These are phyloP conservation scores for Rapana venosa DNA, from an alignment of 2,888 invertebrate genomes.

Conservation along the genomic window DNA sequence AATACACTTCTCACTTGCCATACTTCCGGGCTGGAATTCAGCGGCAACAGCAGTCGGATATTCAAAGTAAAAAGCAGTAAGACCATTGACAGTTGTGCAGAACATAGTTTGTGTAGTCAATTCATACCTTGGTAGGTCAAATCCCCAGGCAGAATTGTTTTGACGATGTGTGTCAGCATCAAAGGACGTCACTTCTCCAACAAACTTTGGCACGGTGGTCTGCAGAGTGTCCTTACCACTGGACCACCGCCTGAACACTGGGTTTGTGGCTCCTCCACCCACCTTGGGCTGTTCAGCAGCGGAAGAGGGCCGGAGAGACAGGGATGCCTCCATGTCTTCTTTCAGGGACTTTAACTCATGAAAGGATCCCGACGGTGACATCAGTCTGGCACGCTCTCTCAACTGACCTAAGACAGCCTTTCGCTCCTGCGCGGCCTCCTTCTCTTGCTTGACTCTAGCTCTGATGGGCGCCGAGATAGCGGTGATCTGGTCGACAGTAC, in stretches of 20 bases:
- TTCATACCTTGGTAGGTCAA: too few relatives aligned
- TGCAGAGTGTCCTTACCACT: not conserved
- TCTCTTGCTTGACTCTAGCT: not conserved
- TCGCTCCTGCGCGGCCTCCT: not conserved
- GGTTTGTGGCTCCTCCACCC: not conserved
- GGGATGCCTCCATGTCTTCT: not conserved
- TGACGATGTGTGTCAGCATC: not conserved
- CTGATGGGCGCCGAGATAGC: constrained; percentile 19
- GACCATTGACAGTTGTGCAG: too few relatives aligned
- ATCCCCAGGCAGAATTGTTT: not conserved
- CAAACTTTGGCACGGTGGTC: not conserved
- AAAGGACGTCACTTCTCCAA: not conserved
- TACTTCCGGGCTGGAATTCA: too few relatives aligned
- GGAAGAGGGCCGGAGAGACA: not conserved
- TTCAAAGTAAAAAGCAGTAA: too few relatives aligned
- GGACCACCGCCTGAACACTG: not conserved
- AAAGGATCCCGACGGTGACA: not conserved
- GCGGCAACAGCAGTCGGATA: too few relatives aligned
- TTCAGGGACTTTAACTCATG: not conserved
- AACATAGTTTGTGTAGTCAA: too few relatives aligned
- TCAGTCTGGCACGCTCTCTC: not conserved
- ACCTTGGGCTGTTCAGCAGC: not conserved
- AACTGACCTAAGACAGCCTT: not conserved
- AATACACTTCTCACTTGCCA: too few relatives aligned
- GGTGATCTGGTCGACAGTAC: not conserved